phyloP scores from a whole-genome alignment of 2,888 invertebrate species.

The Idaea biselata region DNA sequence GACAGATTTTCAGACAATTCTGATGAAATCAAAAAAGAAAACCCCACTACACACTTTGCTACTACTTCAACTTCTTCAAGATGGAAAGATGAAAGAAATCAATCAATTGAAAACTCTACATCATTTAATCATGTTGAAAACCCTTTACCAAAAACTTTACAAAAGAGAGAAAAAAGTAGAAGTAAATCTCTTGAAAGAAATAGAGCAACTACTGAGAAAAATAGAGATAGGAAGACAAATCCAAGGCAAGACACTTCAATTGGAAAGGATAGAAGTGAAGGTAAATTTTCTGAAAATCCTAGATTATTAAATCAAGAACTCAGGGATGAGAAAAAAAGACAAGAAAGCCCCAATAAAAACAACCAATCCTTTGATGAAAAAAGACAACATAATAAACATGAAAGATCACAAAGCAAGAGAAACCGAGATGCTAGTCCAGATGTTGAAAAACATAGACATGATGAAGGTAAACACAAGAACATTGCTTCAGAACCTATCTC shows the following conservation, averaged over 20 bases:
- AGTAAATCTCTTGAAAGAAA: constrained; percentile 13
- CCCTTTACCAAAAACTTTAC: constrained; percentile 9
- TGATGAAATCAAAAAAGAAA: constrained; percentile 10
- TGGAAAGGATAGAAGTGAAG: neutral
- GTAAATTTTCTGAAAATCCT: neutral
- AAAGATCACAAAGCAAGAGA: neutral
- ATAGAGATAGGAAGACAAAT: neutral
- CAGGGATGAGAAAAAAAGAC: neutral
- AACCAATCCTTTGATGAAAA: neutral
- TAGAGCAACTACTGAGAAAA: neutral
- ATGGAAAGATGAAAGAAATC: neutral
- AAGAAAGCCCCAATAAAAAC: neutral
- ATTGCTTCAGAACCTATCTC: neutral
- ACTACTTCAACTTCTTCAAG: neutral
- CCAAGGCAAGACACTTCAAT: neutral
- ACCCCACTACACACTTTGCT: neutral
- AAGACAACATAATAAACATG: neutral
- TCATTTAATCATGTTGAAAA: neutral
- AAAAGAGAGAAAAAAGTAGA: constrained; percentile 24
- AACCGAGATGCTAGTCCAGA: neutral
- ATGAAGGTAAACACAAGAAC: neutral
- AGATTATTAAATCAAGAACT: neutral
- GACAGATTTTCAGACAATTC: neutral
- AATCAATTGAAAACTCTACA: neutral
- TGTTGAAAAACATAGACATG: neutral